Base-by-base conservation (phyloP, 2,797 vertebrate species). In the Paedocypris micromegethes region DNA sequence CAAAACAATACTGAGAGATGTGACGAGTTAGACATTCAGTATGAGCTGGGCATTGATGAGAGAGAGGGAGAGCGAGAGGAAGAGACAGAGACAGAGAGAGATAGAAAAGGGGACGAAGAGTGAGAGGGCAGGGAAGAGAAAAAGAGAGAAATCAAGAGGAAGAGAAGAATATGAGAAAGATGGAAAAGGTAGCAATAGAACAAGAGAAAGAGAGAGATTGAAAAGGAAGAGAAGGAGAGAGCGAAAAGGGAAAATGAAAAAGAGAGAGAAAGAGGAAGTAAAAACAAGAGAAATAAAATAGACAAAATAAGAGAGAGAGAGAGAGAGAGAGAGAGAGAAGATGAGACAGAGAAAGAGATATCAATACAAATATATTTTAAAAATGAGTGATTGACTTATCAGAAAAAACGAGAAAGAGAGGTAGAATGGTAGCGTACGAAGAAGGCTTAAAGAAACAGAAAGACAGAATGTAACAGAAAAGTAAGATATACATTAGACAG, bases 51-150 rank as follows among this genome's bases (percentile, higher is more conserved):
- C 72, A 73, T 72, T 65, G 54, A 68, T 78, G 77, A 64, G 39
- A 52, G 53, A 54, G 93, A 96, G 95, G 83, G 74, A 70, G 82
- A 76, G 69, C 72, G 59, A 64, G 4, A n/a, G 3, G 43, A 2
- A 42, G 5, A 9, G 57, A 46, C 54, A 45, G 58, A 68, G 56
- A 64, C 56, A 68, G 64, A 74, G 56, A 80, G 58, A 64, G 49
- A 73, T 64, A 70, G 52, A 68, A 50, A 77, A 44, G 51, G 40
- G 44, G 46, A 56, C 59, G 70, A 52, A 43, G 64, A 74, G 4
- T 52, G 68, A 48, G 53, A 49, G 64, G 58, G 23, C 44, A 51
- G 39, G n/a, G 57, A 38, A 50, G 45, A 58, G 65, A 66, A 53
- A 43, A 39, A 47, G 60, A 49, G 57, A 39, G n/a, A n/a, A 5